phyloP scores from a whole-genome alignment of 2,113 vertebrate genomes.

The Gavialis gangeticus region DNA sequence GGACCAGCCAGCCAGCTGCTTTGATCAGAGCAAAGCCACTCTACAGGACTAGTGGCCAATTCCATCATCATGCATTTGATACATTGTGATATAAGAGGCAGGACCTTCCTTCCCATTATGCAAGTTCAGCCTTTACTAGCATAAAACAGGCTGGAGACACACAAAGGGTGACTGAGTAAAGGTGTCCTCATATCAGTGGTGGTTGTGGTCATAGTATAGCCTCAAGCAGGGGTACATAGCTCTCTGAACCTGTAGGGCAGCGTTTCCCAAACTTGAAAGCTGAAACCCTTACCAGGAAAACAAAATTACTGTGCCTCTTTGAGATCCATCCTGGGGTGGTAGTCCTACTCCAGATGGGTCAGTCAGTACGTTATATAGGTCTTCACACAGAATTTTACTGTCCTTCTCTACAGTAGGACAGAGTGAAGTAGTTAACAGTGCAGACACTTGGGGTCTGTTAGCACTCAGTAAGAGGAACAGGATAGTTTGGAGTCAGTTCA shows the following conservation, averaged over 20 bases:
- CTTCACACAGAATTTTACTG: neutral
- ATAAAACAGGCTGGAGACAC: neutral
- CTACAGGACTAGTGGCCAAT: neutral
- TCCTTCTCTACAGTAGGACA: slow-evolving; percentile 15
- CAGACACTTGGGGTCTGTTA: neutral
- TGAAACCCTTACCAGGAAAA: neutral
- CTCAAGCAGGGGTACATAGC: neutral
- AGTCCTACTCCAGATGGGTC: slow-evolving; percentile 40
- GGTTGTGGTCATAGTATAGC: neutral
- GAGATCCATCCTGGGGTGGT: slow-evolving; percentile 23
- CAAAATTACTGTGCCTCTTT: slow-evolving; percentile 22
- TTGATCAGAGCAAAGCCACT: neutral
- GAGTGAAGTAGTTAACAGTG: slow-evolving; percentile 46
- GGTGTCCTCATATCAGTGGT: neutral
- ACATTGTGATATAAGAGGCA: neutral
- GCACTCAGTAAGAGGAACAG: slow-evolving; percentile 45
- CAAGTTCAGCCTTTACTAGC: neutral
- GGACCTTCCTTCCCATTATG: neutral
- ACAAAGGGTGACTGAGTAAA: neutral
- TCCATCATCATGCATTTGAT: neutral
- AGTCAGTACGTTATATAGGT: slow-evolving; percentile 20
- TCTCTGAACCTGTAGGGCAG: neutral
- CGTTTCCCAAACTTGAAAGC: neutral
- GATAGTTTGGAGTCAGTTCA: slow-evolving; percentile 12
- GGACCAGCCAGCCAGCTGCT: neutral